phyloP scores from a whole-genome alignment of 2,113 vertebrate genomes.

The Heloderma charlesbogerti region DNA sequence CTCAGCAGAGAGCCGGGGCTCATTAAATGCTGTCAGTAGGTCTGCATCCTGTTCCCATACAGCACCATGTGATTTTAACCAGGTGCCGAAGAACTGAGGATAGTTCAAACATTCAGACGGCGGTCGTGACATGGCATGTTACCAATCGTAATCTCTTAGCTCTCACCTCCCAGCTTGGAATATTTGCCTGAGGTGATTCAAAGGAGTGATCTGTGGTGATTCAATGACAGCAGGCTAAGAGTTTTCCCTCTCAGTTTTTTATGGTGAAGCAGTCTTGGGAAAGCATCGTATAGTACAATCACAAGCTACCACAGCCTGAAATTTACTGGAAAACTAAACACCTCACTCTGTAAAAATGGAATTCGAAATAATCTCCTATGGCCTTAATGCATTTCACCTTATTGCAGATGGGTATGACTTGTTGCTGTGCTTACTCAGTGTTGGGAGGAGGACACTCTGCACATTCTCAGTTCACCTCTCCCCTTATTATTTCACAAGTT shows the following conservation, averaged over 20 bases:
- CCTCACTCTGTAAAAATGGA: background rate
- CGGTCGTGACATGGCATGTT: background rate
- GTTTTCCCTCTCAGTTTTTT: background rate
- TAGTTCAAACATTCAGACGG: background rate
- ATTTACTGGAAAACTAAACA: background rate
- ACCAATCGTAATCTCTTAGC: too few relatives aligned
- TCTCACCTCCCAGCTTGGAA: background rate
- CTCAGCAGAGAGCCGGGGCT: background rate
- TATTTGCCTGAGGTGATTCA: background rate
- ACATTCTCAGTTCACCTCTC: background rate
- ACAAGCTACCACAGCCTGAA: background rate
- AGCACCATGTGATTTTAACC: slow-evolving; percentile 1
- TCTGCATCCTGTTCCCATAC: background rate
- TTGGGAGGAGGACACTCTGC: background rate
- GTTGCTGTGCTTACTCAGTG: background rate
- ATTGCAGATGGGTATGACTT: background rate
- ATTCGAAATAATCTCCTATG: background rate
- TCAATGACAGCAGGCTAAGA: background rate
- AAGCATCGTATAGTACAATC: background rate
- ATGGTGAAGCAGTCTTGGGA: background rate
- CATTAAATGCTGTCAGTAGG: background rate
- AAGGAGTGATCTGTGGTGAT: background rate
- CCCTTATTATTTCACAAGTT: background rate
- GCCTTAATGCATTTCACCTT: background rate
- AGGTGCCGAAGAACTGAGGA: background rate